Conservation (phyloP, 2,797 vertebrate species). For the Hydrocynus forskahlii region DNA sequence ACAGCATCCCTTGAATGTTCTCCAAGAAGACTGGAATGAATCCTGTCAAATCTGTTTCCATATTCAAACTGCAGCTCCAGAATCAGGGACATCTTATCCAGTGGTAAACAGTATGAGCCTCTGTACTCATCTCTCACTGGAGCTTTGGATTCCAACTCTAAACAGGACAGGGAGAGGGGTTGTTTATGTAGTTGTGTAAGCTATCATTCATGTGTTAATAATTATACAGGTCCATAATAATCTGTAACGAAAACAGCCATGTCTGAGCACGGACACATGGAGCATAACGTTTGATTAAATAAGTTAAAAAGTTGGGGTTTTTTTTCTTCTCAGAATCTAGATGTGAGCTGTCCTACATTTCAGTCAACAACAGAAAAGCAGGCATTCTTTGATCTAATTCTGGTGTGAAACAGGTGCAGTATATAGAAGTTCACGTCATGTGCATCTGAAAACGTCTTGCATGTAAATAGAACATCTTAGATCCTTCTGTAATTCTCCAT, state of each 20-base stretch:
- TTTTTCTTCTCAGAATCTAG: constrained; percentile 67
- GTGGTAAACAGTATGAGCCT: not conserved
- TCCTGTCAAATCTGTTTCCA: constrained; percentile 5
- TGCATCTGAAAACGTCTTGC: constrained; percentile 30
- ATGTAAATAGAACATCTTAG: constrained; percentile 42
- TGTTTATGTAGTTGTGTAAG: constrained; percentile 51
- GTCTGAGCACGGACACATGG: constrained; percentile 29
- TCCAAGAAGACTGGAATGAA: constrained; percentile 9
- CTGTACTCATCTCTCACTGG: not conserved
- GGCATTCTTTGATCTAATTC: constrained; percentile 76
- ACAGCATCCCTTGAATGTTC: not conserved
- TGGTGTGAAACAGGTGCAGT: constrained; percentile 53
- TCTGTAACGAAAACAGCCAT: constrained; percentile 61
- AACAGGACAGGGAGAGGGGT: not conserved
- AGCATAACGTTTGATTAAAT: constrained; percentile 52
- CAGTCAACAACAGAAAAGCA: constrained; percentile 23
- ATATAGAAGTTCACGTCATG: constrained; percentile 34
- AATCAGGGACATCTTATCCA: not conserved
- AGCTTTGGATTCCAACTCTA: constrained; percentile 1
- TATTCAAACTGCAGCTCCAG: constrained; percentile 24
- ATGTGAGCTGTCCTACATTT: constrained; percentile 75
- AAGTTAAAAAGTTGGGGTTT: constrained; percentile 73
- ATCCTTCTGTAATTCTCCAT: constrained; percentile 58
- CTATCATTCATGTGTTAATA: constrained; percentile 55
- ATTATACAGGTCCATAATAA: constrained; percentile 54